Percentiles rank a stretch among this genome's conserved stretches.
Evolutionary conservation across 2,888 invertebrate species (phyloP).

Genomic region (Pollenia labialis): DNA sequence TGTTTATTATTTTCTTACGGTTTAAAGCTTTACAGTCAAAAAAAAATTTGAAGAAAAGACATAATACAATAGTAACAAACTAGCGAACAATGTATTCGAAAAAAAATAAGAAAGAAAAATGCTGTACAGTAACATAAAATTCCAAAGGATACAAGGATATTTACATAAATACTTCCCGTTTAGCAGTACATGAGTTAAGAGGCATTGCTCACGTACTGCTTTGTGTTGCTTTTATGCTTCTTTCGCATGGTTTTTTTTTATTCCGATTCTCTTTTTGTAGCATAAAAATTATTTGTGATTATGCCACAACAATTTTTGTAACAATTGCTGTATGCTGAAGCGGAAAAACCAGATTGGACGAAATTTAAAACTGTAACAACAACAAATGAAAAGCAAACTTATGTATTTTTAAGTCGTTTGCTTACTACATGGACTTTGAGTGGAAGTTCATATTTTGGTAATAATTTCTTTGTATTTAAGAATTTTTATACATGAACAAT

Average conservation of each 20-base stretch:
- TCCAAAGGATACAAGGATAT: constrained; percentile 3
- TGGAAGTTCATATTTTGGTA: too few relatives aligned
- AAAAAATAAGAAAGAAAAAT: constrained; percentile 8
- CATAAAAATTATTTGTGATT: constrained; percentile 35
- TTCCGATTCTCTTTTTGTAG: background rate
- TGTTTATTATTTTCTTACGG: background rate
- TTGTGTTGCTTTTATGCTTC: constrained; percentile 6
- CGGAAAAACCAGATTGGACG: background rate
- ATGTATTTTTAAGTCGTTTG: too few relatives aligned
- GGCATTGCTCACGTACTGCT: background rate
- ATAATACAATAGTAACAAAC: constrained; percentile 23
- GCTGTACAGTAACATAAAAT: background rate
- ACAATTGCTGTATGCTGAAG: background rate
- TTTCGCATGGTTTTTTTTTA: constrained; percentile 5
- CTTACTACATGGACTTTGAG: too few relatives aligned
- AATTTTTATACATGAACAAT: too few relatives aligned
- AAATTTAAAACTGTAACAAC: background rate
- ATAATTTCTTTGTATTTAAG: too few relatives aligned
- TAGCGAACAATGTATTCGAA: background rate
- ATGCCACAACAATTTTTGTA: background rate
- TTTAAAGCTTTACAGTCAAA: constrained; percentile 19
- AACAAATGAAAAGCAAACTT: background rate
- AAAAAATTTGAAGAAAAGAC: constrained; percentile 8
- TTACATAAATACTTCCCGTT: constrained; percentile 47
- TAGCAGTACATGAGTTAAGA: background rate